Evolutionary conservation across 35 echinoderm and acorn worm genomes (phyloP).

Genomic region (Amphiura filiformis): DNA sequence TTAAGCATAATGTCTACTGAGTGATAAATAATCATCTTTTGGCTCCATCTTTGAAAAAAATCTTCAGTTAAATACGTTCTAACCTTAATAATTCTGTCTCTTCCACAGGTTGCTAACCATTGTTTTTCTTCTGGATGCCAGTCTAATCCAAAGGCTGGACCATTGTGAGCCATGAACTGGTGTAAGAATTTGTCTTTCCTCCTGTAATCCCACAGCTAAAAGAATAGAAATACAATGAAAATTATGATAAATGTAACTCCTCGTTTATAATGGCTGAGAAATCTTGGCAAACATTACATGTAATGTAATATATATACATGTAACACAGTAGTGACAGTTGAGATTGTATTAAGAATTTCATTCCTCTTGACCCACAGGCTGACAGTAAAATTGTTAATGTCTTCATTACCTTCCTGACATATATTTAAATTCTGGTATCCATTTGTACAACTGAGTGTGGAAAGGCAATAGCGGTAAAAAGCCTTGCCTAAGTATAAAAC

Average conservation of each 20-base stretch:
- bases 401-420: background rate
- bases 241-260: background rate
- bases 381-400: background rate
- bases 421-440: background rate
- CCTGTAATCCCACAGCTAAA: conserved; percentile 89
- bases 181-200: conserved; percentile 57
- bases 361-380: too few relatives aligned
- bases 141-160: conserved; percentile 74
- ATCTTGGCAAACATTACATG: background rate
- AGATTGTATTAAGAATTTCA: too few relatives aligned
- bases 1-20: too few relatives aligned
- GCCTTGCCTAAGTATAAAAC: too few relatives aligned
- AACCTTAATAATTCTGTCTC: conserved; percentile 97
- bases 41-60: too few relatives aligned
- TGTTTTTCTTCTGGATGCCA: conserved; percentile 93
- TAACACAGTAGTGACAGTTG: too few relatives aligned
- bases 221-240: background rate
- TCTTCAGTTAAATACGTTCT: too few relatives aligned
- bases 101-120: conserved; percentile 78
- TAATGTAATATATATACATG: background rate
- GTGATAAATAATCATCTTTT: too few relatives aligned
- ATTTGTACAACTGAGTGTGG: too few relatives aligned
- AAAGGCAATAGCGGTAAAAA: too few relatives aligned
- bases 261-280: too few relatives aligned
- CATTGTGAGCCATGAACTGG: conserved; percentile 64